phyloP scores from a whole-genome alignment of 2,797 vertebrate genomes.

The Tiaroga cobitis region DNA sequence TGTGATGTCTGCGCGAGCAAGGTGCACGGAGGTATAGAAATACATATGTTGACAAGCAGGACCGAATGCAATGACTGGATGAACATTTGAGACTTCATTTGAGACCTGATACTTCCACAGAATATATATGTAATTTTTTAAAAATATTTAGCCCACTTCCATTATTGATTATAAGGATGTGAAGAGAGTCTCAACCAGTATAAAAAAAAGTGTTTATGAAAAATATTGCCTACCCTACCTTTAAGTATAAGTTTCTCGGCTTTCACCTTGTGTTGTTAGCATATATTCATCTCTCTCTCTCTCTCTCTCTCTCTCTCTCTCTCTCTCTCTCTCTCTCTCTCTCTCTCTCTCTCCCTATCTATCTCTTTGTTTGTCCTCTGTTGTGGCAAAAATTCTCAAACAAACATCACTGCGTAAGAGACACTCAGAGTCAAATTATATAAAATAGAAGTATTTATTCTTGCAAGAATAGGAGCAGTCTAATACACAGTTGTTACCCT shows the following conservation, averaged over 20 bases:
- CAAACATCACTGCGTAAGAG: too few relatives aligned
- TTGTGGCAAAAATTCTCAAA: too few relatives aligned
- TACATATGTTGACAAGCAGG: not conserved
- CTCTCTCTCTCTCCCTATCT: not conserved
- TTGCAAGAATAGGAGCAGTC: too few relatives aligned
- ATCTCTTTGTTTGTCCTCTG: too few relatives aligned
- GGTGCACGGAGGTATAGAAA: not conserved
- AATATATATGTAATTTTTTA: not conserved
- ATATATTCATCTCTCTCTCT: not conserved
- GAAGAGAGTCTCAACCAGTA: not conserved
- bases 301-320: not conserved
- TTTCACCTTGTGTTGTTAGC: not conserved
- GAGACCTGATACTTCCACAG: not conserved
- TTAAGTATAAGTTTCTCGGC: not conserved
- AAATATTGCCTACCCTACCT: not conserved
- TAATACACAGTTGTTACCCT: too few relatives aligned
- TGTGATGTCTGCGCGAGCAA: not conserved
- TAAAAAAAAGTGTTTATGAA: not conserved
- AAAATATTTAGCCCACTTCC: not conserved
- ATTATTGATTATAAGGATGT: not conserved
- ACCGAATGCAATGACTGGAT: not conserved
- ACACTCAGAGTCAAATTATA: too few relatives aligned
- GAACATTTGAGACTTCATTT: not conserved
- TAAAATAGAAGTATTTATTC: too few relatives aligned
- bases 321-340: not conserved